phyloP scores from a whole-genome alignment of 1,140 invertebrate genomes.

The Drosophila pallidifrons region DNA sequence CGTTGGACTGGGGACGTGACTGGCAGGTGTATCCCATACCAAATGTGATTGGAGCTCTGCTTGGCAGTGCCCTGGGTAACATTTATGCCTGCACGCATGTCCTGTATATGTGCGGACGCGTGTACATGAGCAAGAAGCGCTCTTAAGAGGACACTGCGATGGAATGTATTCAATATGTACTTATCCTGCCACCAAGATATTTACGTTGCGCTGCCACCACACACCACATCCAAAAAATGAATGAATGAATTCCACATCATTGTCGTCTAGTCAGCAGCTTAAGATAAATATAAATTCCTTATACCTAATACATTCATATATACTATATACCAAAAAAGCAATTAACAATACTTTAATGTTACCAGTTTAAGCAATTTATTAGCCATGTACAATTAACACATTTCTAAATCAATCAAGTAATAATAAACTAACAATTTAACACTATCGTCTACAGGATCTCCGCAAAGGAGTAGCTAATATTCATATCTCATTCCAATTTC shows the following conservation, averaged over 20 bases:
- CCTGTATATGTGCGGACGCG: slow-evolving; percentile 73
- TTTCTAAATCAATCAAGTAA: slow-evolving; percentile 73
- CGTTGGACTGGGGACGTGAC: slow-evolving; percentile 93
- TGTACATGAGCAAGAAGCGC: slow-evolving; percentile 80
- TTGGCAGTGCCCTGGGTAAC: slow-evolving; percentile 87
- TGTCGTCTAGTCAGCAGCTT: slow-evolving; percentile 74
- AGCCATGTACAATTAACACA: slow-evolving; percentile 65
- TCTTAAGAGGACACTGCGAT: slow-evolving; percentile 38
- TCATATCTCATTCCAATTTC: background rate
- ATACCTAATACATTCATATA: slow-evolving; percentile 15
- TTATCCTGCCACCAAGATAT: slow-evolving; percentile 67
- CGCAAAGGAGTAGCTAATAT: background rate
- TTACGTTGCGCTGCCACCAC: slow-evolving; percentile 66
- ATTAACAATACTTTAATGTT: slow-evolving; percentile 74
- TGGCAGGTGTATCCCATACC: slow-evolving; percentile 92
- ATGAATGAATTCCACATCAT: slow-evolving; percentile 42
- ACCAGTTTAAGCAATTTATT: slow-evolving; percentile 78
- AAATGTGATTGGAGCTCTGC: slow-evolving; percentile 87
- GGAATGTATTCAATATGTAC: slow-evolving; percentile 46
- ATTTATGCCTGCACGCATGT: slow-evolving; percentile 80
- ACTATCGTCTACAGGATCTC: slow-evolving; percentile 7
- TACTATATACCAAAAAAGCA: slow-evolving; percentile 67
- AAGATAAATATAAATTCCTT: slow-evolving; percentile 42
- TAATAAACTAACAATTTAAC: slow-evolving; percentile 72
- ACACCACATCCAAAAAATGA: slow-evolving; percentile 34